Conservation (phyloP, 2,113 vertebrate genomes). For the Sialia sialis region DNA sequence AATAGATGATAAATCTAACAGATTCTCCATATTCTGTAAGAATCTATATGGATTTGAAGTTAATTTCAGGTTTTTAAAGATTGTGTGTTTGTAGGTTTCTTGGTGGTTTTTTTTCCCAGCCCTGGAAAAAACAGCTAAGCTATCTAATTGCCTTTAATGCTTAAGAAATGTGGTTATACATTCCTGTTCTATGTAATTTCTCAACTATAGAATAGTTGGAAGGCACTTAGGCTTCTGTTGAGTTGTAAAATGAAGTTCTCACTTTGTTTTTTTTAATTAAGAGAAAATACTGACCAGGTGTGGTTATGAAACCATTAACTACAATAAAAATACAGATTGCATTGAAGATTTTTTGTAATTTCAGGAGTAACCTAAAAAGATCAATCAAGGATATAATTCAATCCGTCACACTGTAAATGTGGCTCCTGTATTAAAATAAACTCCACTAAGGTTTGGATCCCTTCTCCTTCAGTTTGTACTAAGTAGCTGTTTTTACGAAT, state of each 20-base stretch:
- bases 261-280: neutral
- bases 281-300: neutral
- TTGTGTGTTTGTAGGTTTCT: neutral
- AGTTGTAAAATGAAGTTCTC: neutral
- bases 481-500: accelerated
- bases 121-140: neutral
- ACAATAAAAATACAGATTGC: neutral
- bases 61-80: neutral
- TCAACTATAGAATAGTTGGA: neutral
- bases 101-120: neutral
- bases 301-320: neutral
- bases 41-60: neutral
- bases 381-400: neutral
- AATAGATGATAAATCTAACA: neutral
- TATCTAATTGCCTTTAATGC: neutral
- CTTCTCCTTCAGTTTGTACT: neutral
- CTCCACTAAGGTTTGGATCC: neutral
- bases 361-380: neutral
- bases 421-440: neutral
- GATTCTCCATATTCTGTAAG: neutral
- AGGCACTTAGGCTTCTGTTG: neutral
- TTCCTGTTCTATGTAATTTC: neutral
- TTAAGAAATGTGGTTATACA: neutral
- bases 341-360: neutral
- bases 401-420: neutral